Evolutionary conservation across 2,797 vertebrate species (phyloP), one percentile per base, ranked within the genome.

Genomic region (Cyprinodon diabolis): DNA sequence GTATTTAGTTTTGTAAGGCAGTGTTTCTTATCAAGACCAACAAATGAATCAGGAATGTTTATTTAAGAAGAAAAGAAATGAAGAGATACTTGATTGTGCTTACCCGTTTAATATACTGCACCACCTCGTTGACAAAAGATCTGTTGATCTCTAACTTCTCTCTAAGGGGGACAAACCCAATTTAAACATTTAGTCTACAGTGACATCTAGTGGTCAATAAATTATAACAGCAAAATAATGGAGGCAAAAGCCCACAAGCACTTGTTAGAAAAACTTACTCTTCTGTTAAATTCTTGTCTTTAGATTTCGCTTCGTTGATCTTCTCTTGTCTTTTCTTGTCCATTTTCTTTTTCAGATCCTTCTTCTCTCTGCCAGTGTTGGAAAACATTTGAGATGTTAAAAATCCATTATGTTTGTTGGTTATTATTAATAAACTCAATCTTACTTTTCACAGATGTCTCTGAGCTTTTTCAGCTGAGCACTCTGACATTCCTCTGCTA

Each of bases 301-400:
- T 98, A 14, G 96, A 96, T 88, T 98, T 98, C 7, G 96, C 96
- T 84, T 99, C 98, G 2, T 95, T 98, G 79, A 99, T 97, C 92
- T 97, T 99, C 89, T 99, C 97, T 86, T 99, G 98, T 45, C 98
- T 94, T 84, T 97, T 98, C 88, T 97, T 98, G 89, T 99, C 97
- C 98, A 99, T 99, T 90, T 96, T 98, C 91, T 99, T 99, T 92
- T 99, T 99, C 48, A 99, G 78, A 30, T 99, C 98, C 78, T 99
- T 99, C 93, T 98, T 99, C 89, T 99, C 98, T 91, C 98, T 99
- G 40, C 2, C 2, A 12, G 48, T 0, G 30, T 10, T 2, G 7
- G 14, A 37, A 3, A 1, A 35, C 13, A 25, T 75, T 2, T n/a
- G 0, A 49, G 17, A 65, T 4, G 25, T 14, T 11, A 14, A 69